Base-by-base conservation (phyloP, 2,797 vertebrate genomes). In the Nothura maculosa region DNA sequence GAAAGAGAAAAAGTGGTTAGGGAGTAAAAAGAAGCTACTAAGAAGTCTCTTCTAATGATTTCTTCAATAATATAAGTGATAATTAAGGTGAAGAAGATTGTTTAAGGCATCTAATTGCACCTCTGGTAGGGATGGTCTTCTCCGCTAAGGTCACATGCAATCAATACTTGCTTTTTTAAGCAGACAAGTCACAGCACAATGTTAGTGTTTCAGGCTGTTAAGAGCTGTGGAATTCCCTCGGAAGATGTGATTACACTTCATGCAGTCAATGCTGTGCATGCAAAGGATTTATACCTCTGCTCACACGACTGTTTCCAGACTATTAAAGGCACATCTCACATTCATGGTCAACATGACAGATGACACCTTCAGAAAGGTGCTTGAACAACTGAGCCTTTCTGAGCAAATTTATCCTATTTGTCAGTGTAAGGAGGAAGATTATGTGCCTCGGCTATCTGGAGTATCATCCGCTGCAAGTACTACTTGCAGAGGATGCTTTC, bases 351-450 rank as follows among this genome's bases (percentile, higher is more conserved):
- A 20, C 5, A 4, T 9, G 12, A 30, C n/a, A 54, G 10, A 48
- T 21, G 20, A 73, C 78, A 79, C 50, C 9, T 45, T 66, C 66
- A 62, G 61, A 87, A 87, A 92, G 57, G 13, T 73, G 34, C 34
- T 82, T 12, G 42, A 90, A 40, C 18, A 81, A 50, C 47, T 75
- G 67, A 90, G 89, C 13, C 7, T 79, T 34, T 68, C 67, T 43
- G 45, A 92, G 50, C 57, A 81, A 89, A 12, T 60, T 73, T 54
- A 34, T 57, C 36, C 36, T 21, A 19, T 30, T 83, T 52, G 54
- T 87, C 57, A 27, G 0, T 3, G 6, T 2, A 38, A 88, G 76
- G 25, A 18, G 12, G 14, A 19, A 63, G 32, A 24, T 75, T 43
- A 66, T 45, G 19, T 34, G 18, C 57, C 48, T 5, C 4, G 13